A percentile compares a stretch with the other conserved stretches of the same genome.
phyloP scores from a whole-genome alignment of 2,888 invertebrate species.

The Cheilosia scutellata region DNA sequence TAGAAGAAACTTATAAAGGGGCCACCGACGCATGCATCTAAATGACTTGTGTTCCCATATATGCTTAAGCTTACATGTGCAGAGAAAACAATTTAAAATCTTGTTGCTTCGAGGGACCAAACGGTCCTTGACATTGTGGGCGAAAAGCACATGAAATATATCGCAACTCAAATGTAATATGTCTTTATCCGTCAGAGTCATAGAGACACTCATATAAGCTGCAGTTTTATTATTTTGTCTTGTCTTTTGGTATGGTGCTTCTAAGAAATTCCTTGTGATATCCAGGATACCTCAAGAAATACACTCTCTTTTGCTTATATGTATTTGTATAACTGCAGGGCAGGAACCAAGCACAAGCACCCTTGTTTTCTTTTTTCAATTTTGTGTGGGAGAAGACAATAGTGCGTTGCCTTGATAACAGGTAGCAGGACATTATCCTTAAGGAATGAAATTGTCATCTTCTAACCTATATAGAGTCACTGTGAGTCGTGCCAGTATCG shows the following conservation, averaged over 20 bases:
- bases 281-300: neutral
- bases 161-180: constrained; percentile 1
- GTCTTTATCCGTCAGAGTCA: constrained; percentile 11
- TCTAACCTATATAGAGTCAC: constrained; percentile 6
- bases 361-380: constrained; percentile 17
- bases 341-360: constrained; percentile 2
- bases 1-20: neutral
- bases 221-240: neutral
- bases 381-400: neutral
- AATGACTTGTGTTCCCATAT: constrained; percentile 31
- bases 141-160: neutral
- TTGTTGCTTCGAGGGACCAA: neutral
- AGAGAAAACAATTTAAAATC: constrained; percentile 57
- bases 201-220: neutral
- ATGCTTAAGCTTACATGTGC: constrained; percentile 38
- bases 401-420: constrained; percentile 63
- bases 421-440: constrained; percentile 52
- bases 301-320: constrained; percentile 44
- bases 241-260: neutral
- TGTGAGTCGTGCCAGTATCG: neutral
- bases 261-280: constrained; percentile 29
- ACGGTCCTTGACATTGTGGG: constrained; percentile 46
- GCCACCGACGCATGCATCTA: neutral
- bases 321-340: constrained; percentile 28
- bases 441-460: constrained; percentile 20